Evolutionary conservation across 2,888 invertebrate species (phyloP).

Genomic region (Chymomyza amoena): DNA sequence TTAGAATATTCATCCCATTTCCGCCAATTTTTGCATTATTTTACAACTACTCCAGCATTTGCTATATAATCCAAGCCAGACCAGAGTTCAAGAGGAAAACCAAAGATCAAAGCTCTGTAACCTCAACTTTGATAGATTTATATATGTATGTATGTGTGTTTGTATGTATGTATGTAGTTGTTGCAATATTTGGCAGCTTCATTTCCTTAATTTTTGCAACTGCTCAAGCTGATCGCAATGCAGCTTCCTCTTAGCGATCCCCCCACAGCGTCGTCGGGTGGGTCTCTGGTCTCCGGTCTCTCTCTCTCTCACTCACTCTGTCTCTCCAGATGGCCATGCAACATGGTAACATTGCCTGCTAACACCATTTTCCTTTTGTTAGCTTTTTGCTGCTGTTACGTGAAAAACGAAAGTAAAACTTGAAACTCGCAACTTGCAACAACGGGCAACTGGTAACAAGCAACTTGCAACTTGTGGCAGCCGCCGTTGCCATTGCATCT

Average conservation of each 20-base stretch:
- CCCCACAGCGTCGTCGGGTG: too few relatives aligned
- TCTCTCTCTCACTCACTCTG: too few relatives aligned
- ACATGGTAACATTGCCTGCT: conserved; percentile 63
- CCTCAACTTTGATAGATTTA: neutral
- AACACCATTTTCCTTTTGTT: conserved; percentile 71
- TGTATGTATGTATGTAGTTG: neutral
- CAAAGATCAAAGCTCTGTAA: neutral
- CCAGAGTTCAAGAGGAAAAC: neutral
- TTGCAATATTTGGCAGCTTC: neutral
- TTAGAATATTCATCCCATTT: too few relatives aligned
- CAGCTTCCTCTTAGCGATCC: neutral
- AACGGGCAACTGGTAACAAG: conserved; percentile 5
- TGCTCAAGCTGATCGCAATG: neutral
- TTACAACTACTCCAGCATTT: neutral
- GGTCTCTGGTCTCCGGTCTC: neutral
- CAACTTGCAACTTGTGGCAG: neutral
- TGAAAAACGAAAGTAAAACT: conserved; percentile 72
- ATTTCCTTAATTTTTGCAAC: neutral
- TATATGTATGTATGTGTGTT: too few relatives aligned
- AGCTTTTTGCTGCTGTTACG: conserved; percentile 49
- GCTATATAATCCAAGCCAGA: neutral
- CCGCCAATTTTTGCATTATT: neutral
- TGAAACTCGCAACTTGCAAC: conserved; percentile 40
- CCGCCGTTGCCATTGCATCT: conserved; percentile 36
- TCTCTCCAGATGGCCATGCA: neutral